These are phyloP conservation scores for Fundulus diaphanus DNA, from an alignment of 2,797 vertebrate genomes.

Conservation along the genomic window DNA sequence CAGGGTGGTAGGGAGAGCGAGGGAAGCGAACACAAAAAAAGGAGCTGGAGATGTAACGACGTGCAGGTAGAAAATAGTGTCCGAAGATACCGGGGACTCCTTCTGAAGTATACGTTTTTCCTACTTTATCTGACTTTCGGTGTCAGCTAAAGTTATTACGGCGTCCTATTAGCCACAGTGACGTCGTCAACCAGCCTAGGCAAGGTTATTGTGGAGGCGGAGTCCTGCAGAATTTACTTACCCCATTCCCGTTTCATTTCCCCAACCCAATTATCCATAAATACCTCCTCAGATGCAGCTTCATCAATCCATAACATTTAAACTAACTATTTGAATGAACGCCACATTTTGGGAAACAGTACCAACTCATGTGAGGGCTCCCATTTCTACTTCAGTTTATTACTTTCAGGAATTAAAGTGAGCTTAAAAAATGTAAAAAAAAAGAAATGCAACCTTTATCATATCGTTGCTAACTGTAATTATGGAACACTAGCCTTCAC, in stretches of 20 bases:
- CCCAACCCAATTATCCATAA: conserved; percentile 67
- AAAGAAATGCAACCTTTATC: conserved; percentile 38
- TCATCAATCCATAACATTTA: conserved; percentile 68
- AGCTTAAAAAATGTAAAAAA: conserved; percentile 54
- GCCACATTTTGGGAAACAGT: conserved; percentile 50
- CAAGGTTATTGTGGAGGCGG: conserved; percentile 55
- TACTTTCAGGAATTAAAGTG: conserved; percentile 57
- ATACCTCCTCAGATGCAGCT: conserved; percentile 67
- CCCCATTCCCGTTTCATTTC: conserved; percentile 61
- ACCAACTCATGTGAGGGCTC: conserved; percentile 8
- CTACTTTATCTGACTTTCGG: conserved; percentile 56
- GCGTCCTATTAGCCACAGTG: conserved; percentile 37
- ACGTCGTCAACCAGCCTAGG: conserved; percentile 33
- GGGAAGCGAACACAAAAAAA: conserved; percentile 4
- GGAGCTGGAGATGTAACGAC: conserved; percentile 31
- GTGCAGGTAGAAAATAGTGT: conserved; percentile 36
- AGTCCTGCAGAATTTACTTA: conserved; percentile 56
- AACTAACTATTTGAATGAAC: conserved; percentile 61
- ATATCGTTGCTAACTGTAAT: conserved; percentile 42
- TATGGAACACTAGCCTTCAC: conserved; percentile 42
- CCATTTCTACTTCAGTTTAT: conserved; percentile 45
- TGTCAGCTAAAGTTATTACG: conserved; percentile 23
- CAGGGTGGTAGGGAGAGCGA: conserved; percentile 15
- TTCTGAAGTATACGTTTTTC: conserved; percentile 60
- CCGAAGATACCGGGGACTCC: conserved; percentile 49